These are phyloP conservation scores for Centropus unirufus DNA, from an alignment of 2,113 vertebrate genomes.

Conservation along the genomic window DNA sequence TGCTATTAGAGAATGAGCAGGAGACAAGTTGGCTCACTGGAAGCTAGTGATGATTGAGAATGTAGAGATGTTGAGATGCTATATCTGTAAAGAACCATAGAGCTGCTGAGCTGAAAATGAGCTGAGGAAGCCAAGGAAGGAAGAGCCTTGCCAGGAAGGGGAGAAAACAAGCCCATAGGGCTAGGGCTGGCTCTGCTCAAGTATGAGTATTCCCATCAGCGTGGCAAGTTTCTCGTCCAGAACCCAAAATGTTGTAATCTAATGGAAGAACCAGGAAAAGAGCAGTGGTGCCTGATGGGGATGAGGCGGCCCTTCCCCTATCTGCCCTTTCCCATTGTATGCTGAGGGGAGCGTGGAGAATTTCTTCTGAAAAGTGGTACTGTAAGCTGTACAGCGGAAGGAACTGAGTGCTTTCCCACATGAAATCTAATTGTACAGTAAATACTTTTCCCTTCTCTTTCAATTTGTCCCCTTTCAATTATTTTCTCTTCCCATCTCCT, in stretches of 20 bases:
- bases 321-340: background rate
- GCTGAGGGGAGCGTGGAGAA: background rate
- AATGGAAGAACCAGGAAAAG: background rate
- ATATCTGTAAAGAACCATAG: background rate
- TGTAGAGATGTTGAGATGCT: background rate
- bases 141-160: background rate
- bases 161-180: background rate
- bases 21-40: background rate
- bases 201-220: background rate
- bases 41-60: background rate
- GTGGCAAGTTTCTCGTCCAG: background rate
- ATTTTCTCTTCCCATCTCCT: conserved; percentile 1
- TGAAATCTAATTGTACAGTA: conserved; percentile 61
- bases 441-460: conserved; percentile 24
- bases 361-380: conserved; percentile 56
- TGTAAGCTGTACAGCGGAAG: conserved; percentile 33
- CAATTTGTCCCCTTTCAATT: background rate
- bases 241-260: background rate
- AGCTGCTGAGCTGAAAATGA: background rate
- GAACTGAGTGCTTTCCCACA: background rate
- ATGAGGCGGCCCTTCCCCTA: background rate
- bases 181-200: background rate
- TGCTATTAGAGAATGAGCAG: background rate
- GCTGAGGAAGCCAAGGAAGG: background rate
- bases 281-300: background rate